These are phyloP conservation scores for Cololabis saira DNA, from an alignment of 2,113 vertebrate genomes.

Conservation along the genomic window DNA sequence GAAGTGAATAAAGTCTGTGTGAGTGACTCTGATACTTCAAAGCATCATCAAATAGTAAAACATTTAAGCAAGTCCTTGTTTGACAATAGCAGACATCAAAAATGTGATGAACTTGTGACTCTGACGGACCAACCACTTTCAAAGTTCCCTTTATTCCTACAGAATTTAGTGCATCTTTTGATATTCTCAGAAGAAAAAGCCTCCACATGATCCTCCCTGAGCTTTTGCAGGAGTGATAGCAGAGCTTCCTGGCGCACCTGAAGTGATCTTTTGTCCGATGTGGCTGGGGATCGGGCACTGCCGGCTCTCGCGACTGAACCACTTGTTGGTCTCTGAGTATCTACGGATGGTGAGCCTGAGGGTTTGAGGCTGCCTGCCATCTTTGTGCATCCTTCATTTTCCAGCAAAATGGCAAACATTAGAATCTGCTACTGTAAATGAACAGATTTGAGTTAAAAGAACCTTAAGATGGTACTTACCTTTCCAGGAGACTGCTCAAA, in stretches of 20 bases:
- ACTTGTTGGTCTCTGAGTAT: conserved; percentile 73
- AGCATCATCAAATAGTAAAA: too few relatives aligned
- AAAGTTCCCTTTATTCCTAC: too few relatives aligned
- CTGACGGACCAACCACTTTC: too few relatives aligned
- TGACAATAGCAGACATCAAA: too few relatives aligned
- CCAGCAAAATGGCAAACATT: conserved; percentile 16
- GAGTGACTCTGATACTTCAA: too few relatives aligned
- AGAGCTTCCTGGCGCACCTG: conserved; percentile 68
- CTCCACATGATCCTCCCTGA: rapidly evolving
- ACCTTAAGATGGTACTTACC: conserved; percentile 71
- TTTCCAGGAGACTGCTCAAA: conserved; percentile 82
- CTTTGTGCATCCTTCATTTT: conserved; percentile 82
- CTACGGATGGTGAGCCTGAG: conserved; percentile 84
- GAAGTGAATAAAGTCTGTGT: too few relatives aligned
- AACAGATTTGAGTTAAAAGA: neutral
- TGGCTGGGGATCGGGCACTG: conserved; percentile 87
- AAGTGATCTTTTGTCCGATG: conserved; percentile 81
- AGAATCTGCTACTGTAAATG: neutral
- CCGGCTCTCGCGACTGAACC: conserved; percentile 86
- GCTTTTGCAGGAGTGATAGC: neutral
- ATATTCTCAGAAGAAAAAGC: neutral
- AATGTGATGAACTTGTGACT: too few relatives aligned
- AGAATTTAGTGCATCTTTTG: too few relatives aligned
- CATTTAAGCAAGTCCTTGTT: too few relatives aligned
- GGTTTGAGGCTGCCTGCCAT: conserved; percentile 88